phyloP scores from a whole-genome alignment of 1,140 invertebrate genomes.

The Orchestia grillus region DNA sequence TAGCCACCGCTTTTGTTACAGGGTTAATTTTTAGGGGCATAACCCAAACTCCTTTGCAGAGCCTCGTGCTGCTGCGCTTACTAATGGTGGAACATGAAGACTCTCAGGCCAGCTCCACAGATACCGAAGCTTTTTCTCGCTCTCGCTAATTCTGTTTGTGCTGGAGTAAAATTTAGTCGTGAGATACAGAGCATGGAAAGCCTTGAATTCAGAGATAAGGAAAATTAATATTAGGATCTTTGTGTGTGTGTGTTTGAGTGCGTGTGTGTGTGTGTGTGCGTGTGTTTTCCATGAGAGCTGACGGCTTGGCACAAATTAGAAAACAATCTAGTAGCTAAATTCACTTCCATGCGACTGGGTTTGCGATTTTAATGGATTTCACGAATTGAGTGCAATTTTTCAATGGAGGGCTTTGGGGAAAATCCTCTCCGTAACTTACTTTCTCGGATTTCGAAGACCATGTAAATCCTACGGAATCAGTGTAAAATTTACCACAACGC shows the following conservation, averaged over 20 bases:
- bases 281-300: background rate
- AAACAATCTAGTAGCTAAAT: background rate
- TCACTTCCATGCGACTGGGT: background rate
- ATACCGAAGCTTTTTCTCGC: background rate
- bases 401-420: background rate
- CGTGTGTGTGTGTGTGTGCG: too few species aligned
- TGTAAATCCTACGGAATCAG: background rate
- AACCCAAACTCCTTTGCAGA: slow-evolving; percentile 20
- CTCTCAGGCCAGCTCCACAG: background rate
- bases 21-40: slow-evolving; percentile 39
- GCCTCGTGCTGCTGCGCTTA: background rate
- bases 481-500: background rate
- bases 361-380: background rate
- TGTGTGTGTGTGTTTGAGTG: too few species aligned
- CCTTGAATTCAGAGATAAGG: background rate
- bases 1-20: background rate
- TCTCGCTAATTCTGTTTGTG: background rate
- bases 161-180: background rate
- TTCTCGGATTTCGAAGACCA: background rate
- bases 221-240: background rate
- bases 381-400: background rate
- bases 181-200: background rate
- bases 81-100: slow-evolving; percentile 11
- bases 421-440: background rate
- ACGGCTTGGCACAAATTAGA: background rate